phyloP scores from a whole-genome alignment of 2,113 vertebrate genomes.

The Uropsilus gracilis region DNA sequence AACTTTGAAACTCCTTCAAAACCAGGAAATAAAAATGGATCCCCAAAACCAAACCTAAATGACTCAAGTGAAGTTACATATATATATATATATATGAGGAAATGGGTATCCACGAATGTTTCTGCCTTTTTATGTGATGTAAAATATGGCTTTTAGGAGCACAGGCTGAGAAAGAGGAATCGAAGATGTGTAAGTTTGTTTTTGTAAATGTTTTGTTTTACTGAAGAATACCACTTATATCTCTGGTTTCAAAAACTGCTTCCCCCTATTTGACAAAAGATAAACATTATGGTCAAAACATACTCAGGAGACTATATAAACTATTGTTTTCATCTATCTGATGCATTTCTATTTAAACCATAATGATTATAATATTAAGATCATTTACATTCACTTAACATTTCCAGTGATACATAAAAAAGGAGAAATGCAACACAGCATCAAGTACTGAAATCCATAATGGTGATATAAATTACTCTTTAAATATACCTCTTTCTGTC shows the following conservation, averaged over 20 bases:
- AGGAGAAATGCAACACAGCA: background rate
- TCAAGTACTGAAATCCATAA: background rate
- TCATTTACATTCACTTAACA: background rate
- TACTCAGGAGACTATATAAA: background rate
- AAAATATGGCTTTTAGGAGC: background rate
- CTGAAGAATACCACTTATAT: background rate
- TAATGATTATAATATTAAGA: background rate
- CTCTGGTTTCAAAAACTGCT: constrained; percentile 10
- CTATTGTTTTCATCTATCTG: background rate
- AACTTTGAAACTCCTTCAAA: background rate
- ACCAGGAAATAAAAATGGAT: background rate
- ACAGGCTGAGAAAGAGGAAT: background rate
- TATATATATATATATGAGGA: too few relatives aligned
- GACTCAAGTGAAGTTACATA: background rate
- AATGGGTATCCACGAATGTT: background rate
- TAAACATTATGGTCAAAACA: background rate
- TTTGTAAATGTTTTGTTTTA: background rate
- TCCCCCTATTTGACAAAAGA: background rate
- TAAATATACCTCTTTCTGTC: background rate
- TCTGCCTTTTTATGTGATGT: background rate
- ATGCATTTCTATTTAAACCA: background rate
- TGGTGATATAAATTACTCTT: background rate
- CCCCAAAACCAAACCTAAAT: background rate
- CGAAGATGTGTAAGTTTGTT: background rate
- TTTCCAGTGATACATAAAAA: background rate